Conservation (phyloP, 2,113 vertebrate species). For the Syrrhaptes paradoxus region DNA sequence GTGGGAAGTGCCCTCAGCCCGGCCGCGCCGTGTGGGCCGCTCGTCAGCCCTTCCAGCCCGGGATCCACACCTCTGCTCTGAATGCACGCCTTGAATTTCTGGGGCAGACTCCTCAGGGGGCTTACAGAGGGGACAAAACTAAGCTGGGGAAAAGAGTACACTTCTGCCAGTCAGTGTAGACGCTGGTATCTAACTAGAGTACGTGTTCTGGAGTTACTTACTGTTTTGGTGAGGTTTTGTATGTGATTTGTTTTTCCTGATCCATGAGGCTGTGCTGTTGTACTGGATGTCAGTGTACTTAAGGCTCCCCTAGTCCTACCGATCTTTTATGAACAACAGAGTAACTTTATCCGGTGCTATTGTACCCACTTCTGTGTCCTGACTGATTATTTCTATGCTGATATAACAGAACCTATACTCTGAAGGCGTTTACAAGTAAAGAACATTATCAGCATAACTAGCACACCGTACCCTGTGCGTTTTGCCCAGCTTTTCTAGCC, state of each 20-base stretch:
- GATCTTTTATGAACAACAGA: too few relatives aligned
- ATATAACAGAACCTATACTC: accelerated
- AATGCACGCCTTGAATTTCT: too few relatives aligned
- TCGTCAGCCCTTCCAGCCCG: not conserved
- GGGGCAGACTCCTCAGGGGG: not conserved
- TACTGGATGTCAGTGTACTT: not conserved
- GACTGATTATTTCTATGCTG: not conserved
- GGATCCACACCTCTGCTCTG: accelerated
- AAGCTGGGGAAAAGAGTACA: not conserved
- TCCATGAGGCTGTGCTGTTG: not conserved
- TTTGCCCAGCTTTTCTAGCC: not conserved
- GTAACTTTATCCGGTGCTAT: not conserved
- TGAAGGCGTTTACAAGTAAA: not conserved
- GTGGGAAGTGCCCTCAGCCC: not conserved
- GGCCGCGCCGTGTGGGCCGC: not conserved
- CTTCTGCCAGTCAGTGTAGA: not conserved
- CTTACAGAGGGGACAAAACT: not conserved
- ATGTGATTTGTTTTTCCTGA: not conserved
- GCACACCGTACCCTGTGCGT: not conserved
- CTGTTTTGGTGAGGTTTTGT: not conserved
- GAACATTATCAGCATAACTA: accelerated
- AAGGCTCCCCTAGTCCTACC: not conserved
- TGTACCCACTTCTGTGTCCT: not conserved
- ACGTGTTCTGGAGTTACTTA: not conserved
- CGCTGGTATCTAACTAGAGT: not conserved